Percentiles rank a stretch among this genome's conserved stretches.
phyloP scores from a whole-genome alignment of 2,113 vertebrate species.

The Caranx melampygus region DNA sequence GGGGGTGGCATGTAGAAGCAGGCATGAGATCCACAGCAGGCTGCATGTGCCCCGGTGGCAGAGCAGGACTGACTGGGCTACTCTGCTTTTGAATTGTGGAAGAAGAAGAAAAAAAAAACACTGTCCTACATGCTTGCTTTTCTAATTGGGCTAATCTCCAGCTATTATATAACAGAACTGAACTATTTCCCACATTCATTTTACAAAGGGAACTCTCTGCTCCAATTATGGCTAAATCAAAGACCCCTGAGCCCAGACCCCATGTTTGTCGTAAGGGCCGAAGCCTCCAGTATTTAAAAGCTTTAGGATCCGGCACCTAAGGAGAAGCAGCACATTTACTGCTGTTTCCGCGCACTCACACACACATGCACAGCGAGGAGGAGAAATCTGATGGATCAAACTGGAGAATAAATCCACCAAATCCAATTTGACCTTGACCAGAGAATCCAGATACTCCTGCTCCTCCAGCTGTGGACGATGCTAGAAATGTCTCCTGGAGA shows the following conservation, averaged over 20 bases:
- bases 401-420: constrained; percentile 19
- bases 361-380: neutral
- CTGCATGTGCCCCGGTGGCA: neutral
- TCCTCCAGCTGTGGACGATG: constrained; percentile 4
- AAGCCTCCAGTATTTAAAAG: neutral
- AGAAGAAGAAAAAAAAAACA: neutral
- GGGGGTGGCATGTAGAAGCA: constrained; percentile 14
- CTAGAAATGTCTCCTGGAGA: constrained; percentile 1
- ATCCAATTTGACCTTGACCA: constrained; percentile 74
- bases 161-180: neutral
- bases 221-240: neutral
- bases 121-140: constrained; percentile 1
- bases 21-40: neutral
- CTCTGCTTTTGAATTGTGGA: neutral
- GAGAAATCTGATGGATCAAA: neutral
- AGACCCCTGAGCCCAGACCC: neutral
- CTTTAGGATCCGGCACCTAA: neutral
- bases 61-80: neutral
- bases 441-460: neutral
- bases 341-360: neutral
- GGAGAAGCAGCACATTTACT: neutral
- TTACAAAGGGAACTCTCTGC: neutral
- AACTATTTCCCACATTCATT: neutral
- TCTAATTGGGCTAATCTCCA: constrained; percentile 23
- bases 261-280: neutral